A percentile compares a stretch with the other conserved stretches of the same genome.
Evolutionary conservation across 2,888 invertebrate genomes (phyloP).

Genomic region (Gastracanthus pulcherrimus): DNA sequence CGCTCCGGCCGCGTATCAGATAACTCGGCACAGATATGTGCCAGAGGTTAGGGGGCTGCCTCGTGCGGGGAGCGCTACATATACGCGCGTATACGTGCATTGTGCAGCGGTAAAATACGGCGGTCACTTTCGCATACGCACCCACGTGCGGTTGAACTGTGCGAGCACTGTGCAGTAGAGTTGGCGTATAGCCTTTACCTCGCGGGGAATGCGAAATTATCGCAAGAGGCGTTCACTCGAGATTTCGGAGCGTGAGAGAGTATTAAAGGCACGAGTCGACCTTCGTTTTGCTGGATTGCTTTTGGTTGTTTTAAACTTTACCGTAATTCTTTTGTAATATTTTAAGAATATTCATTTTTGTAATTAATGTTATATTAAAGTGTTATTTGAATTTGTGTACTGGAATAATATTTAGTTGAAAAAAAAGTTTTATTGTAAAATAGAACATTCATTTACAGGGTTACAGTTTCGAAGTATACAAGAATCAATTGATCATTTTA

Average conservation of each 20-base stretch:
- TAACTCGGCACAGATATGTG: constrained; percentile 64
- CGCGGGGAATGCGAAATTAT: constrained; percentile 27
- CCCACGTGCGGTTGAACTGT: not conserved
- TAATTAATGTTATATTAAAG: not conserved
- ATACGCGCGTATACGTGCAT: not conserved
- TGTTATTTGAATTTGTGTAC: not conserved
- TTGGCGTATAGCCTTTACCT: too few relatives aligned
- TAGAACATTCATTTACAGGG: not conserved
- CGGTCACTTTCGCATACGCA: not conserved
- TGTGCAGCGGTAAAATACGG: not conserved
- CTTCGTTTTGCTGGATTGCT: too few relatives aligned
- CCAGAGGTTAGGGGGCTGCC: constrained; percentile 63
- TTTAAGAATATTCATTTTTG: too few relatives aligned
- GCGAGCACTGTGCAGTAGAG: too few relatives aligned
- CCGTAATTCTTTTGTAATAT: too few relatives aligned
- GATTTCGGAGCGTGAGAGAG: constrained; percentile 10
- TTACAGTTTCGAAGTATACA: not conserved
- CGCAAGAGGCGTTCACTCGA: not conserved
- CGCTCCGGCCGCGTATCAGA: constrained; percentile 67
- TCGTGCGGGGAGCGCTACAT: constrained; percentile 8
- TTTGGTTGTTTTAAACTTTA: too few relatives aligned
- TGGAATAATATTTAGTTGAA: not conserved
- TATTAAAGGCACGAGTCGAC: too few relatives aligned
- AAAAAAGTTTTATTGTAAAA: constrained; percentile 9
- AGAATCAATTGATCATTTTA: constrained; percentile 50